Conservation (phyloP, 2,888 invertebrate genomes). For the Mantis religiosa region DNA sequence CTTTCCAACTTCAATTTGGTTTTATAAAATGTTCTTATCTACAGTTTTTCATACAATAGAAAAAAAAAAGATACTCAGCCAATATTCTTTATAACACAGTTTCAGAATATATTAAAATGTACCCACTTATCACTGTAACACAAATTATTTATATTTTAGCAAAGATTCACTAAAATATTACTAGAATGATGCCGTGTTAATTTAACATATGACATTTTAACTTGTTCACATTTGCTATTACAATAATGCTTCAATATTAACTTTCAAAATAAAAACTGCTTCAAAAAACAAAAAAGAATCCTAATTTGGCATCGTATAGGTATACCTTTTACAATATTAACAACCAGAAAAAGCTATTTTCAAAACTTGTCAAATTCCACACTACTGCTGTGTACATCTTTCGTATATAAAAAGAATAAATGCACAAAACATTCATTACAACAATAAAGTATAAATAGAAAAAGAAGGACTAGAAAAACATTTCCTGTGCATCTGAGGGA, state of each 20-base stretch:
- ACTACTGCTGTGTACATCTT: background rate
- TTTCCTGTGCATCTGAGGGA: background rate
- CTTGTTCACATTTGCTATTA: too few species aligned
- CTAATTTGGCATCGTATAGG: background rate
- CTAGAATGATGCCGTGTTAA: background rate
- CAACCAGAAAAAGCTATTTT: background rate
- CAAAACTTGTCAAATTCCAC: background rate
- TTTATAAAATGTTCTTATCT: background rate
- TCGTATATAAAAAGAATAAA: background rate
- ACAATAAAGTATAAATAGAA: conserved; percentile 11
- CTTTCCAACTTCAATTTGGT: background rate
- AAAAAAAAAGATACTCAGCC: background rate
- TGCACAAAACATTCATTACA: background rate
- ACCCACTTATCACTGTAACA: background rate
- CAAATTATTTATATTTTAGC: background rate
- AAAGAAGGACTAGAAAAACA: conserved; percentile 8
- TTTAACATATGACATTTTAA: background rate
- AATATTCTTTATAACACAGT: background rate
- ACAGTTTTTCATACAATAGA: background rate
- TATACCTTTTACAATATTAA: background rate
- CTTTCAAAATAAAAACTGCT: background rate
- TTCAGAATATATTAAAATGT: background rate
- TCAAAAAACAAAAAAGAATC: too few species aligned
- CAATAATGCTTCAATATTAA: too few species aligned
- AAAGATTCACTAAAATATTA: background rate